These are phyloP conservation scores for Peromyscus melanophrys DNA, from an alignment of 2,797 vertebrate genomes.

Conservation along the genomic window DNA sequence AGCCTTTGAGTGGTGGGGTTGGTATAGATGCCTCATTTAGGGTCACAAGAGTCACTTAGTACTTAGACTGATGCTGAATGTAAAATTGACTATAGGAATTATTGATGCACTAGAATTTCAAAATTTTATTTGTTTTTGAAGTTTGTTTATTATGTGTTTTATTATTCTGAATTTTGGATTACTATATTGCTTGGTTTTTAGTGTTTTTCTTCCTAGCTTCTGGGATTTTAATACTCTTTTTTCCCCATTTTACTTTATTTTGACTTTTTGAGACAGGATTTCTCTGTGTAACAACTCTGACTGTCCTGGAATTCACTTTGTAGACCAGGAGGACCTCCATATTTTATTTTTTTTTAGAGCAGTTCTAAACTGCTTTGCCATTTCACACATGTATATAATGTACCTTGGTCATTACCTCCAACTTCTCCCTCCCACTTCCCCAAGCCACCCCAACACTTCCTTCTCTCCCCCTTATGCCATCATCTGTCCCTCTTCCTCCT, in stretches of 20 bases:
- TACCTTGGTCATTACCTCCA: neutral
- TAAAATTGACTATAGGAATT: neutral
- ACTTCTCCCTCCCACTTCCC: neutral
- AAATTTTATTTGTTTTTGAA: neutral
- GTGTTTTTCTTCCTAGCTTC: neutral
- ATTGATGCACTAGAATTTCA: neutral
- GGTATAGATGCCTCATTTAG: neutral
- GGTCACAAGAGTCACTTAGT: neutral
- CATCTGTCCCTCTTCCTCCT: neutral
- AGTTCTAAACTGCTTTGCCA: neutral
- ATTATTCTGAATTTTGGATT: conserved; percentile 23
- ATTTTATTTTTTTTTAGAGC: neutral
- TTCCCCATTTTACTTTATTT: neutral
- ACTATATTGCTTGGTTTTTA: neutral
- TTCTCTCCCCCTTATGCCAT: neutral
- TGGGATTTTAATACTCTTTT: neutral
- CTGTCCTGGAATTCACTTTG: neutral
- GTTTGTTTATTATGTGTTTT: neutral
- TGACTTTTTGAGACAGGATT: neutral
- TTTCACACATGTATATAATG: neutral
- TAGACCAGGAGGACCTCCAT: neutral
- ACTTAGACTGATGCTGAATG: neutral
- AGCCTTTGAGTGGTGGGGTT: neutral
- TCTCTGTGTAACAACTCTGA: neutral
- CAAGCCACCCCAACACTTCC: neutral